Base-by-base conservation (phyloP, 2,888 invertebrate genomes). In the Rhagonycha lutea region DNA sequence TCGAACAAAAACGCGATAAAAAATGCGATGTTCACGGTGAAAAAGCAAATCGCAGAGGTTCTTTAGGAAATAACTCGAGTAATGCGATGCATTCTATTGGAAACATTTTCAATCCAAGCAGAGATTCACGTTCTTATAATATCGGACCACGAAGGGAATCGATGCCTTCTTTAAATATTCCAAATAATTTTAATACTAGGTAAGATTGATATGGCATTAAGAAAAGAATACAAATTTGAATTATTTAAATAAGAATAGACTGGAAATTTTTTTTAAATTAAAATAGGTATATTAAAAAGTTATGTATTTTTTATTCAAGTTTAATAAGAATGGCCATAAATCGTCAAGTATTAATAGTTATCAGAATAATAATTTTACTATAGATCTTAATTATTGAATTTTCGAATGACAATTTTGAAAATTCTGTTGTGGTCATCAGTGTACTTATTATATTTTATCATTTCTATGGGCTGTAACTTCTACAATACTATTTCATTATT, bases 1-100 rank as follows among this genome's bases (percentile, higher is more conserved):
- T 91, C 28, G 90, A 91, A 85, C 90, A 90, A 61, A 90, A 90
- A 83, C 89, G 91, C 69, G 92, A 92, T 86, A 89, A 89, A 79
- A 92, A 91, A 79, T 95, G 94, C 85, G 93, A 94, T 83, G 92
- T 94, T 47, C 94, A 94, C 86, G 93, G 93, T 14, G 87, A 86
- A 83, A 88, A 88, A 80, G 87, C 87, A 77, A 86, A 86, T 78
- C 87, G 89, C 61, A 89, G 92, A 14, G 91, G 91, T 11, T 91
- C 91, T 71, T 85, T 91, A 77, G 91, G 92, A 77, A 92, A 90
- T 79, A 89, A 89, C 18, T 89, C 89, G 14, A 88, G 88, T 28
- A 79, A 73, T 67, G 73, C 77, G n/a, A 78, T 79, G 68, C 81
- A 81, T 68, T 78, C 78, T 10, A 68, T 74, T 5, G 65, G 70